Evolutionary conservation across 2,113 vertebrate genomes (phyloP), one percentile per base, ranked within the genome.

Genomic region (Nettapus auritus): DNA sequence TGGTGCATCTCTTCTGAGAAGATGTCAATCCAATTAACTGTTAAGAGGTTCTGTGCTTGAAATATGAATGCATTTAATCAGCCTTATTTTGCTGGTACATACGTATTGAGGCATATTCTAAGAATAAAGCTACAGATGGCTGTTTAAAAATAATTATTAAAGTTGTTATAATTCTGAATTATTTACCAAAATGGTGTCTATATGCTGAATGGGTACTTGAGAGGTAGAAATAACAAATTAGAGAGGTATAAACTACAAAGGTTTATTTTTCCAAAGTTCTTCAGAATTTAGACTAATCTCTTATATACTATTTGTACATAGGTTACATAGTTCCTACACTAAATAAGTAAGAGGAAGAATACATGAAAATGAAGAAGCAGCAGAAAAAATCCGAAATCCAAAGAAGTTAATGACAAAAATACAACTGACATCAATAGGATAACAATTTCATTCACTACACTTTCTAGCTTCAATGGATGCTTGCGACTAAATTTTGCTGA

Each of bases 21-120:
- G 80, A 92, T 90, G 57, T 90, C 92, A 90, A 36, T 84, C 86
- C 92, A 95, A 84, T 93, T 95, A 93, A 68, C 74, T 55, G 69
- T 67, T 88, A 64, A 93, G 71, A 84, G 57, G 25, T 91, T 76
- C 56, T 50, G 75, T 0, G 0, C 62, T 66, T 13, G 7, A 75
- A 34, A 55, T 75, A 50, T 64, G 56, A 90, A 86, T 55, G 48
- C 0, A 0, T 96, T 95, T 95, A 90, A 88, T 93, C 86, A 95
- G 52, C 31, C 53, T 86, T 73, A 68, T 84, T 96, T 90, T 84
- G 33, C 64, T 73, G 34, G 26, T 42, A 31, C 66, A 57, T 53
- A 62, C 31, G 84, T 79, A 53, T 38, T 82, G 77, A 87, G 69
- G 38, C 3, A 68, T 68, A 60, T 6, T 57, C 4, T 33, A 57